A percentile compares a stretch with the other conserved stretches of the same genome.
These are phyloP conservation scores for Spheniscus humboldti DNA, from an alignment of 2,797 vertebrate species.

Conservation along the genomic window DNA sequence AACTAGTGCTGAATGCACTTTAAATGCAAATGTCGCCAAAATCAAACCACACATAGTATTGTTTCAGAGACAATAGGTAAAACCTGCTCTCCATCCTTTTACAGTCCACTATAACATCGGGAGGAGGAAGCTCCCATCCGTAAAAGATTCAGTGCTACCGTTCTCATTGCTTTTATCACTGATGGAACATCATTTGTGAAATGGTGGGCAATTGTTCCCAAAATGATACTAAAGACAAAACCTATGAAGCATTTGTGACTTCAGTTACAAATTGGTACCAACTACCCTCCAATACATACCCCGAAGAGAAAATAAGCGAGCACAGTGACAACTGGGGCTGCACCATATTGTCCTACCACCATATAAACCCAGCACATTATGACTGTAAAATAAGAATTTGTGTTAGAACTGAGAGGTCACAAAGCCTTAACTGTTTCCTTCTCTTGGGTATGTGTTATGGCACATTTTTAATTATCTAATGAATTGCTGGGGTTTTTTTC, in stretches of 20 bases:
- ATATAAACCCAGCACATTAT: background rate
- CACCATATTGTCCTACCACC: background rate
- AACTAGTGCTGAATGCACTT: slow-evolving; percentile 1
- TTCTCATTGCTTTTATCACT: background rate
- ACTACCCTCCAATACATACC: background rate
- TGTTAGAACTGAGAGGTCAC: background rate
- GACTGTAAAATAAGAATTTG: background rate
- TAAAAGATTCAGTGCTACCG: background rate
- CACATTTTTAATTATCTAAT: background rate
- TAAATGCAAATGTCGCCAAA: slow-evolving; percentile 1
- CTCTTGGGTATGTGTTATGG: background rate
- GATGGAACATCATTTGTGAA: background rate
- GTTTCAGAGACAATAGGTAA: background rate
- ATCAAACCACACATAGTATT: background rate
- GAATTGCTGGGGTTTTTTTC: background rate
- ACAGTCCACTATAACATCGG: background rate
- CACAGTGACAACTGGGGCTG: background rate
- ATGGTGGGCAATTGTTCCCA: background rate
- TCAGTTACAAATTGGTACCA: background rate
- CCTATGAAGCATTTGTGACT: background rate
- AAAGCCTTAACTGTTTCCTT: background rate
- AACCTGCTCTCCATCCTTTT: background rate
- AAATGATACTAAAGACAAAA: background rate
- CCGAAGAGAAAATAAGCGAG: background rate
- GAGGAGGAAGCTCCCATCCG: background rate